These are phyloP conservation scores for Botia kubotai DNA, from an alignment of 2,797 vertebrate species.

Conservation along the genomic window DNA sequence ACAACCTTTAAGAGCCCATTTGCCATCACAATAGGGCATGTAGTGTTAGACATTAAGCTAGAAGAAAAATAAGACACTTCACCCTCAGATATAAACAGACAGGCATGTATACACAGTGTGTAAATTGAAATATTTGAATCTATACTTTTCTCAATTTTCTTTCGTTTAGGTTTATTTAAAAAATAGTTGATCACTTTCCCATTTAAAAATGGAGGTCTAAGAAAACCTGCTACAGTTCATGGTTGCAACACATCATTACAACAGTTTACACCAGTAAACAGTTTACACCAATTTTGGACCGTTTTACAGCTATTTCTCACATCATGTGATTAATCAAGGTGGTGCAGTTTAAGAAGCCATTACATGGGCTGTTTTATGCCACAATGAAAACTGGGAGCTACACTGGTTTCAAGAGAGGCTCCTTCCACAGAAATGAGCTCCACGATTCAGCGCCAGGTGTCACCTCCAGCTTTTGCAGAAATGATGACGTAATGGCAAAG, in stretches of 20 bases:
- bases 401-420: background rate
- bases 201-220: too few relatives aligned
- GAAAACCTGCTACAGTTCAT: too few relatives aligned
- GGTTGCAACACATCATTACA: too few relatives aligned
- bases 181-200: too few relatives aligned
- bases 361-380: slow-evolving; percentile 27
- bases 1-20: slow-evolving; percentile 36
- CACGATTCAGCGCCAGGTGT: slow-evolving; percentile 68
- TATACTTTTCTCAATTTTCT: too few relatives aligned
- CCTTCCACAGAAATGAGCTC: slow-evolving; percentile 18
- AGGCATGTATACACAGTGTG: background rate
- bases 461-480: slow-evolving; percentile 65
- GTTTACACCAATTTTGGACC: background rate
- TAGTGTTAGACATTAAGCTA: slow-evolving; percentile 7
- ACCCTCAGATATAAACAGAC: slow-evolving; percentile 1
- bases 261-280: too few relatives aligned
- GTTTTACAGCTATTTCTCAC: background rate
- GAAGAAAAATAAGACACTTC: slow-evolving; percentile 2
- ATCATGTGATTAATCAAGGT: background rate
- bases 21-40: slow-evolving; percentile 14
- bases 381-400: background rate
- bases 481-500: slow-evolving; percentile 76
- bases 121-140: slow-evolving; percentile 13
- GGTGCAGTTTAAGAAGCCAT: background rate
- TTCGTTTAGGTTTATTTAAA: too few relatives aligned